phyloP scores from a whole-genome alignment of 2,888 invertebrate species.

The Pantelozetes paolii region DNA sequence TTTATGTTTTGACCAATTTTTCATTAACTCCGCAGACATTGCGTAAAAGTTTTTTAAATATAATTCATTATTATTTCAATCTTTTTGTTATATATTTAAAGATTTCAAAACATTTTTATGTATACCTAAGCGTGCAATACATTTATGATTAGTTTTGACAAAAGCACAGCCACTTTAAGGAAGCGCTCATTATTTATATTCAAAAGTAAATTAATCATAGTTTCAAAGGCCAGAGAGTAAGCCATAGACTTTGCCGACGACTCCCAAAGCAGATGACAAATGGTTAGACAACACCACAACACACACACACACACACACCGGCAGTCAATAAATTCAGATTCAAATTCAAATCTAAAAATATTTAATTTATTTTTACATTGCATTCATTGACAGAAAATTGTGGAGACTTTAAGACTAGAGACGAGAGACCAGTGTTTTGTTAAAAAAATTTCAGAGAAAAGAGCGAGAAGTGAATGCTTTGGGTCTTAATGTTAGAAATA shows the following conservation, averaged over 20 bases:
- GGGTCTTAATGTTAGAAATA: conserved; percentile 16
- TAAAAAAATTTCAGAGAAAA: not conserved
- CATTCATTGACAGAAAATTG: not conserved
- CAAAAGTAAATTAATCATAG: conserved; percentile 11
- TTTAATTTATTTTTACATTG: conserved; percentile 17
- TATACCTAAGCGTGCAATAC: conserved; percentile 15
- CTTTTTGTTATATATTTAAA: not conserved
- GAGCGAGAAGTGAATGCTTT: not conserved
- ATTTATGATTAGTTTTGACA: conserved; percentile 26
- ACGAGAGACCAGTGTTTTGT: conserved; percentile 1
- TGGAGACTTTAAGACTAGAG: not conserved
- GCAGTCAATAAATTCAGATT: not conserved
- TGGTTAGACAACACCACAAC: not conserved
- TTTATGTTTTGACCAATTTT: conserved; percentile 9
- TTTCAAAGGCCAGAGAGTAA: conserved; percentile 5
- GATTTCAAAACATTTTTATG: not conserved
- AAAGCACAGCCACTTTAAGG: conserved; percentile 8
- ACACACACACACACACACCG: not conserved
- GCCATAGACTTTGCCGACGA: too few species aligned
- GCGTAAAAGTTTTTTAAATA: not conserved
- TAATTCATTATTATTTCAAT: not conserved
- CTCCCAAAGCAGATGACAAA: conserved; percentile 13
- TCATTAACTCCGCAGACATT: not conserved
- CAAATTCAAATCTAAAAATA: not conserved
- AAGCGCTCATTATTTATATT: not conserved